A percentile compares a stretch with the other conserved stretches of the same genome.
phyloP scores from a whole-genome alignment of 53 echinoderm and acorn worm genomes.

The Actinopyga echinites region DNA sequence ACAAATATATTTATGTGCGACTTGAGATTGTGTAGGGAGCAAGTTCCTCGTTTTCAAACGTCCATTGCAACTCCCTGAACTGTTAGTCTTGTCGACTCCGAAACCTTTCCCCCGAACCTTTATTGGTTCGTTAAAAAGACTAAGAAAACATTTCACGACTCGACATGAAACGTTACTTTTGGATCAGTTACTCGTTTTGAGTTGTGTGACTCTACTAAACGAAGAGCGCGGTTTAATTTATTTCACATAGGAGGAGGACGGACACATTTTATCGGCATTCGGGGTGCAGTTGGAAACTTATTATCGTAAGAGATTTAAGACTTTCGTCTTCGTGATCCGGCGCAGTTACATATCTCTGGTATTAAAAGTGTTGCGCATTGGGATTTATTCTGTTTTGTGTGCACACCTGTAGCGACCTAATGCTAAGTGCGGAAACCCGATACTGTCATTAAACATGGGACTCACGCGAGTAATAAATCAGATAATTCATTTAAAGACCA shows the following conservation, averaged over 20 bases:
- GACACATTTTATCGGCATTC: slow-evolving; percentile 23
- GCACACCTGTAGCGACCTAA: slow-evolving; percentile 17
- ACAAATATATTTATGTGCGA: no score
- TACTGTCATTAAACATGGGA: slow-evolving; percentile 15
- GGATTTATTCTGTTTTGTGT: slow-evolving; percentile 7
- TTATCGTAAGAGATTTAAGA: slow-evolving; percentile 9
- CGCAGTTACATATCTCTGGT: no score
- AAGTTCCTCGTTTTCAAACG: no score
- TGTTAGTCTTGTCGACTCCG: no score
- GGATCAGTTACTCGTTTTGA: no score
- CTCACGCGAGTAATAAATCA: slow-evolving; percentile 27
- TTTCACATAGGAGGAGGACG: not conserved
- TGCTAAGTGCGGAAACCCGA: slow-evolving; percentile 9
- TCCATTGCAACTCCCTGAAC: no score
- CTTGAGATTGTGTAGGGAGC: no score
- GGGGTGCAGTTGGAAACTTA: slow-evolving; percentile 25
- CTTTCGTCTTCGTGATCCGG: not conserved
- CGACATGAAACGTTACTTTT: no score
- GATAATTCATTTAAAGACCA: slow-evolving; percentile 1
- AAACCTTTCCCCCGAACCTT: no score
- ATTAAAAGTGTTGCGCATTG: not conserved
- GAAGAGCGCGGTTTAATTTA: not conserved
- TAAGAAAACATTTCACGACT: no score
- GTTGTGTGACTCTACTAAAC: no score
- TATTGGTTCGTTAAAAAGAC: no score